Evolutionary conservation across 2,888 invertebrate genomes (phyloP).

Genomic region (Drosophila subsilvestris): DNA sequence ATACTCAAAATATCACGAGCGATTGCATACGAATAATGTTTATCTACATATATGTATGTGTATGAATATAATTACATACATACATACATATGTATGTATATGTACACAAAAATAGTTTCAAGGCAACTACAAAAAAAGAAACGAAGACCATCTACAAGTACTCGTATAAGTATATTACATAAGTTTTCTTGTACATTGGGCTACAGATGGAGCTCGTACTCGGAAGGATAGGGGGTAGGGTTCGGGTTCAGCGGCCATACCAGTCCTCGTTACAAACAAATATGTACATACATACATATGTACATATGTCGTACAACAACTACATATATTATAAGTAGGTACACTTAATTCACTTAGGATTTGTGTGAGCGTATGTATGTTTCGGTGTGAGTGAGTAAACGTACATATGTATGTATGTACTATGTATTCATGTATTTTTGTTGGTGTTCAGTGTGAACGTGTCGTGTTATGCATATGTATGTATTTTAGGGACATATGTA

Average conservation of each 20-base stretch:
- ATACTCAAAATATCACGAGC: constrained; percentile 35
- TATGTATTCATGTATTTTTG: neutral
- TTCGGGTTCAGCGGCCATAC: constrained; percentile 50
- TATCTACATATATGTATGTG: neutral
- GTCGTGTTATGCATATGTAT: neutral
- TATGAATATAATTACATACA: constrained; percentile 3
- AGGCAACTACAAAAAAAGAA: neutral
- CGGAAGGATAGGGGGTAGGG: neutral
- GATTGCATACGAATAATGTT: constrained; percentile 14
- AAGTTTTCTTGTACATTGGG: neutral
- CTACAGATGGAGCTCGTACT: neutral
- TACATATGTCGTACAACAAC: constrained; percentile 8
- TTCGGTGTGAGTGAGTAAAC: neutral
- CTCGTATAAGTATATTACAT: neutral
- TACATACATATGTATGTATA: constrained; percentile 4
- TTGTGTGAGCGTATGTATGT: neutral
- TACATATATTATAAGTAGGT: neutral
- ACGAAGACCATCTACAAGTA: neutral
- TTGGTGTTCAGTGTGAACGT: neutral
- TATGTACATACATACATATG: constrained; percentile 33
- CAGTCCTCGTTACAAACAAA: constrained; percentile 49
- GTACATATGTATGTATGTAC: neutral
- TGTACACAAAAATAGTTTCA: constrained; percentile 1
- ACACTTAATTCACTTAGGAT: neutral
- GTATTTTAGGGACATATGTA: neutral